phyloP scores from a whole-genome alignment of 2,888 invertebrate genomes.

The Eutolmus rufibarbis region DNA sequence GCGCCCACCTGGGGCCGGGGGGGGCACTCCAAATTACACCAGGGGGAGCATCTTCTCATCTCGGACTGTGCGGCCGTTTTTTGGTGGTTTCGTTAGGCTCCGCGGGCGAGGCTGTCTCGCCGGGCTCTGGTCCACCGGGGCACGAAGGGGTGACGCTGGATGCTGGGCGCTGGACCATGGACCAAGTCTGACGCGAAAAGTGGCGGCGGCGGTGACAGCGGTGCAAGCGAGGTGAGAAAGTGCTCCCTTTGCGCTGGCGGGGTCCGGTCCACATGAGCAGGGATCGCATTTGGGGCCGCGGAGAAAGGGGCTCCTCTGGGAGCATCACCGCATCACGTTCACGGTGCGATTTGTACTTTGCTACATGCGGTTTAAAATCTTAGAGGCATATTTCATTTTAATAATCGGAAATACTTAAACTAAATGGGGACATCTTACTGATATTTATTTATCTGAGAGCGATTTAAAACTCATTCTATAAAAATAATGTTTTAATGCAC shows the following conservation, averaged over 20 bases:
- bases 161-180: not conserved
- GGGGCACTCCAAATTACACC: not conserved
- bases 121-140: not conserved
- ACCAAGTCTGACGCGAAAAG: not conserved
- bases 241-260: not conserved
- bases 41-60: not conserved
- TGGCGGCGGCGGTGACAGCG: slow-evolving; percentile 18
- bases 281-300: not conserved
- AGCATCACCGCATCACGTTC: not conserved
- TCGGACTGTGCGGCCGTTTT: not conserved
- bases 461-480: too few relatives aligned
- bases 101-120: not conserved
- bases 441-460: too few relatives aligned
- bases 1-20: not conserved
- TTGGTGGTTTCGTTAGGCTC: not conserved
- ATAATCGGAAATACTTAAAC: not conserved
- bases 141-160: not conserved
- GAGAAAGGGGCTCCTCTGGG: not conserved
- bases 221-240: not conserved
- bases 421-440: not conserved
- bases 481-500: too few relatives aligned
- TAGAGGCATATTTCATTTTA: not conserved
- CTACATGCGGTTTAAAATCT: not conserved
- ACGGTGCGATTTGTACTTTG: not conserved
- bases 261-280: not conserved